Percentiles rank a stretch among this genome's conserved stretches.
These are phyloP conservation scores for Sturmia bella DNA, from an alignment of 2,888 invertebrate species.

Conservation along the genomic window DNA sequence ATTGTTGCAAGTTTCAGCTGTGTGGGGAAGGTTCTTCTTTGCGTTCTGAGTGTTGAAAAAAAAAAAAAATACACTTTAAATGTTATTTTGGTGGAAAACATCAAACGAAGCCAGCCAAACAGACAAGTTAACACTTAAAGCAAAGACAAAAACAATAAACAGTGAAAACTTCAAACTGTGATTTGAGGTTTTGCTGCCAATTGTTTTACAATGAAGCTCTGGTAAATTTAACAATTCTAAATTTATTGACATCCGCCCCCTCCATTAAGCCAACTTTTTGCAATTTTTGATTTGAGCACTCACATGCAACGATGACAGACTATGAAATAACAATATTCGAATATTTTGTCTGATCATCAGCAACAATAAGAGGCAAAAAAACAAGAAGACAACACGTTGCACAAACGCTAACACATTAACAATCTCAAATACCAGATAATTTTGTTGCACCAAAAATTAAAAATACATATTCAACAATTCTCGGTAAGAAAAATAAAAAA, in stretches of 20 bases:
- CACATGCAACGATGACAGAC: slow-evolving; percentile 19
- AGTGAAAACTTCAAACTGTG: slow-evolving; percentile 3
- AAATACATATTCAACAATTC: slow-evolving; percentile 58
- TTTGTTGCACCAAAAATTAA: slow-evolving; percentile 35
- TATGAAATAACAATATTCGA: slow-evolving; percentile 16
- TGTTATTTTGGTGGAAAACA: slow-evolving; percentile 33
- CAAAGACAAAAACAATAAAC: background rate
- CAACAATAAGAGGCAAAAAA: slow-evolving; percentile 17
- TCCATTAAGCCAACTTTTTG: slow-evolving; percentile 32
- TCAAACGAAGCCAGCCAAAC: slow-evolving; percentile 29
- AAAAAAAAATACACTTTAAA: slow-evolving; percentile 12
- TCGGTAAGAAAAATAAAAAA: slow-evolving; percentile 30
- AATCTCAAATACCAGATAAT: slow-evolving; percentile 10
- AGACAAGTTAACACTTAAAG: slow-evolving; percentile 64
- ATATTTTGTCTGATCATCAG: slow-evolving; percentile 53
- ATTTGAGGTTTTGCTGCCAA: slow-evolving; percentile 33
- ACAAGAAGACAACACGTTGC: slow-evolving; percentile 13
- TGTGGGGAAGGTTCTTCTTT: slow-evolving; percentile 23
- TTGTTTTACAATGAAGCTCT: slow-evolving; percentile 55
- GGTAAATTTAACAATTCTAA: slow-evolving; percentile 68
- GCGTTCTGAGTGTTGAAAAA: background rate
- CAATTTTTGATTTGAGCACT: slow-evolving; percentile 23
- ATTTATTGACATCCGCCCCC: slow-evolving; percentile 78
- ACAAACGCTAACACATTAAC: slow-evolving; percentile 32
- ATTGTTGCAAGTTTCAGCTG: slow-evolving; percentile 22